A percentile compares a stretch with the other conserved stretches of the same genome.
Evolutionary conservation across 1,140 invertebrate genomes (phyloP).

Genomic region (Triops cancriformis): DNA sequence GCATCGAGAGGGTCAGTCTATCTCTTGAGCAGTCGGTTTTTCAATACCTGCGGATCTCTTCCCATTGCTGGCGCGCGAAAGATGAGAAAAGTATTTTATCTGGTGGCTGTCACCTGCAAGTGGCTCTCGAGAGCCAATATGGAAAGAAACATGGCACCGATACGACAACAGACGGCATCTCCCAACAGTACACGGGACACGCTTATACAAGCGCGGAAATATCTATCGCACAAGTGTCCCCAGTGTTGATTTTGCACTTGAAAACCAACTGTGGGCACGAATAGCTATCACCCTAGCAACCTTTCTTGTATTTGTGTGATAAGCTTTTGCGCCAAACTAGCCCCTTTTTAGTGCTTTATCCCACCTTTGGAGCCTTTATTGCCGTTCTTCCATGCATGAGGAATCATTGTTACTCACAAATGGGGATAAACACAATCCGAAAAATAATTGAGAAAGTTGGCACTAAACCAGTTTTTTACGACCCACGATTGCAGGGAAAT

Average conservation of each 20-base stretch:
- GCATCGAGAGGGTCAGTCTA: not conserved
- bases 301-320: not conserved
- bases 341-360: not conserved
- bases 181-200: not conserved
- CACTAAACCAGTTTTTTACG: no score
- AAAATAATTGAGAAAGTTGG: not conserved
- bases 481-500: no score
- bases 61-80: not conserved
- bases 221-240: not conserved
- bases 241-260: conserved; percentile 1
- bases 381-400: not conserved
- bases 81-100: not conserved
- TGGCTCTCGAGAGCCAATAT: conserved; percentile 7
- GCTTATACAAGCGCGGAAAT: not conserved
- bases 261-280: not conserved
- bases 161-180: conserved; percentile 9
- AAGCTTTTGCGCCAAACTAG: not conserved
- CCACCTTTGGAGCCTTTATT: not conserved
- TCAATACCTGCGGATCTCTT: not conserved
- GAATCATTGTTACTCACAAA: not conserved
- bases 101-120: conserved; percentile 8
- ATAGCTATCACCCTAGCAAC: not conserved
- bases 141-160: conserved; percentile 9
- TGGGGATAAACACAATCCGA: not conserved
- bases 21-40: not conserved